A percentile compares a stretch with the other conserved stretches of the same genome.
phyloP scores from a whole-genome alignment of 2,888 invertebrate genomes.

The Dinocampus coccinellae region DNA sequence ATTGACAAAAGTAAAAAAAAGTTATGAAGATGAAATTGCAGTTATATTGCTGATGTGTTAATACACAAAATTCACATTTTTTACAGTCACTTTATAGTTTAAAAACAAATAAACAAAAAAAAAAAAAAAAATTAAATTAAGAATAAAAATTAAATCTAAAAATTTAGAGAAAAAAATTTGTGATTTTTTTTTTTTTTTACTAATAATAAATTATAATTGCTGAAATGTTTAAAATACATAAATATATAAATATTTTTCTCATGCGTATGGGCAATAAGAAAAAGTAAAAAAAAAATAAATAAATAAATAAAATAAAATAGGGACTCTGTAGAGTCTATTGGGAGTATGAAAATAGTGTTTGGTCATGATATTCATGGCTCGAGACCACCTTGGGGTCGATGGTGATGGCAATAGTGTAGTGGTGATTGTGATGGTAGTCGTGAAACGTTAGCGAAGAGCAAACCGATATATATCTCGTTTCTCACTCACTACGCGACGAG shows the following conservation, averaged over 20 bases:
- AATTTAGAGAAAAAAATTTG: too few species aligned
- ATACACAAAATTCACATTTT: too few species aligned
- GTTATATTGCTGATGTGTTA: too few species aligned
- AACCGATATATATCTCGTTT: constrained; percentile 54
- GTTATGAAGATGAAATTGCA: constrained; percentile 4
- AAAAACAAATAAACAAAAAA: too few species aligned
- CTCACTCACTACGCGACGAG: constrained; percentile 38
- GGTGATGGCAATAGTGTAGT: too few species aligned
- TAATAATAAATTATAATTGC: too few species aligned
- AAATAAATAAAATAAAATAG: not conserved
- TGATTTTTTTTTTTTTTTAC: too few species aligned
- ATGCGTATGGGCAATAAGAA: not conserved
- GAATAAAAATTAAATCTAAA: too few species aligned
- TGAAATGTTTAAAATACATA: not conserved
- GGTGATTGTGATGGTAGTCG: not conserved
- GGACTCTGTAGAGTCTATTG: constrained; percentile 9
- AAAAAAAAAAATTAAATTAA: too few species aligned
- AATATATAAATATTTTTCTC: not conserved
- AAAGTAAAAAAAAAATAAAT: not conserved
- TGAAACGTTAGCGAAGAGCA: constrained; percentile 5
- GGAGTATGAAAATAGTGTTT: constrained; percentile 46
- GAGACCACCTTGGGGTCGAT: constrained; percentile 63
- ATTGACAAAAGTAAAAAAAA: constrained; percentile 14
- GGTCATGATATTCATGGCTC: constrained; percentile 69
- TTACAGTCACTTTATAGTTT: too few species aligned